Evolutionary conservation across 2,888 invertebrate species (phyloP).

Genomic region (Zele albiditarsus): DNA sequence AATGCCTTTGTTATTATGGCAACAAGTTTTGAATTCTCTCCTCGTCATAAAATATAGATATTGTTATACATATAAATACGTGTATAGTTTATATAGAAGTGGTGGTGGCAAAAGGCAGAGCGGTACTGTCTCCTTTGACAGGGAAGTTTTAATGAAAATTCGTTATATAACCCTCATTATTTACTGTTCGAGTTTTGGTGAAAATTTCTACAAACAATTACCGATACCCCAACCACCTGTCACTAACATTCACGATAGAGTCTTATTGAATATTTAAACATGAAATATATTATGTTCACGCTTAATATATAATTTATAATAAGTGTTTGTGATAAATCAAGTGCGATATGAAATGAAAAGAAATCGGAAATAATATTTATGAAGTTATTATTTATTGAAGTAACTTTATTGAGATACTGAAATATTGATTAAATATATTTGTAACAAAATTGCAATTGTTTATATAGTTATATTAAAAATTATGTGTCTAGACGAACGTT

Average conservation of each 20-base stretch:
- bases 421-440: too few relatives aligned
- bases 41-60: not conserved
- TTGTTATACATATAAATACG: not conserved
- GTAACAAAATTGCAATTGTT: too few relatives aligned
- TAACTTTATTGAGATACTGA: slow-evolving; percentile 18
- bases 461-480: too few relatives aligned
- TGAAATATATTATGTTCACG: not conserved
- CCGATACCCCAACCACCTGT: not conserved
- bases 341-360: too few relatives aligned
- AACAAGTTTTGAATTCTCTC: not conserved
- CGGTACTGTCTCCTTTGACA: not conserved
- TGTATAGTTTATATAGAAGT: not conserved
- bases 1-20: slow-evolving; percentile 11
- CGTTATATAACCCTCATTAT: slow-evolving; percentile 27
- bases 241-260: slow-evolving; percentile 2
- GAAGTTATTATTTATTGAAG: too few relatives aligned
- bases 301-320: not conserved
- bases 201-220: slow-evolving; percentile 25
- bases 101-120: not conserved
- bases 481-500: too few relatives aligned
- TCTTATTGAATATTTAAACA: slow-evolving; percentile 24
- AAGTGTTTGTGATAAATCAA: not conserved
- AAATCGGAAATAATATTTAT: slow-evolving; percentile 5
- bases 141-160: slow-evolving; percentile 31
- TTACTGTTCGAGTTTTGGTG: slow-evolving; percentile 23